phyloP scores from a whole-genome alignment of 2,888 invertebrate genomes.

The Acleris laterana region DNA sequence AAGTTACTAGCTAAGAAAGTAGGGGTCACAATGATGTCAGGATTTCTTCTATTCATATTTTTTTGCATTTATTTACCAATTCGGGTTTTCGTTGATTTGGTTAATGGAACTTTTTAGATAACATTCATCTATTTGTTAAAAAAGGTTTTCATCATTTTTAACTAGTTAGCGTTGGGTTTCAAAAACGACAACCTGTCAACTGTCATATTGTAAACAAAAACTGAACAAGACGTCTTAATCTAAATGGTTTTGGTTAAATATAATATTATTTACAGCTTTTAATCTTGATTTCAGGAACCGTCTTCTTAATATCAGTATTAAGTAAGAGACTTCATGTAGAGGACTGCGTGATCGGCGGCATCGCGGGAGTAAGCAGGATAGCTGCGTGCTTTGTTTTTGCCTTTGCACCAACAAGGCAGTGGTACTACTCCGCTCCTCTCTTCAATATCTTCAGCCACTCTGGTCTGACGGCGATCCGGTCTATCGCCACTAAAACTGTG shows the following conservation, averaged over 20 bases:
- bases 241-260: background rate
- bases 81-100: no score
- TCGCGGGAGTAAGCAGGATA: slow-evolving; percentile 82
- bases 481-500: slow-evolving; percentile 83
- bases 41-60: no score
- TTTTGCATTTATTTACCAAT: no score
- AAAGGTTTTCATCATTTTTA: no score
- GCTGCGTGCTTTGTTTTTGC: slow-evolving; percentile 80
- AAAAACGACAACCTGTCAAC: no score
- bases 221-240: background rate
- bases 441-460: slow-evolving; percentile 83
- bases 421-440: slow-evolving; percentile 79
- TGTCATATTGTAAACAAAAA: no score
- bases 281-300: slow-evolving; percentile 60
- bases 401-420: slow-evolving; percentile 71
- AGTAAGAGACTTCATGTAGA: slow-evolving; percentile 72
- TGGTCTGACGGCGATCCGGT: slow-evolving; percentile 83
- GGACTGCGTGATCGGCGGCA: slow-evolving; percentile 75
- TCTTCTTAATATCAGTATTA: slow-evolving; percentile 77
- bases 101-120: no score
- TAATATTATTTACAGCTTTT: background rate
- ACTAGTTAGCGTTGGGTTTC: no score
- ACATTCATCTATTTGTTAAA: no score
- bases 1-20: no score
- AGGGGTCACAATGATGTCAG: no score